Evolutionary conservation across 2,797 vertebrate species (phyloP).

Genomic region (Melanotaenia boesemani): DNA sequence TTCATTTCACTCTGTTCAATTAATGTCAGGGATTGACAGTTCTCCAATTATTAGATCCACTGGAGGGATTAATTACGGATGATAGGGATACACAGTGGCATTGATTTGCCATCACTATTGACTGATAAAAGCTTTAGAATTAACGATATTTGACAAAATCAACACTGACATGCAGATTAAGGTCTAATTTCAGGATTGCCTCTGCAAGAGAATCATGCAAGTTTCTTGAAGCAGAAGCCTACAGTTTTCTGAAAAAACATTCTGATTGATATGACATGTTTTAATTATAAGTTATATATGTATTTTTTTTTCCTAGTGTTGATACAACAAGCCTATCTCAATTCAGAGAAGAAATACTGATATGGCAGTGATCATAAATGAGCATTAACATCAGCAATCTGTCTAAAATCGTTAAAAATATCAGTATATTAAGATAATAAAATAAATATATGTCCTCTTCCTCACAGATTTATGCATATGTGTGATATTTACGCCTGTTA

Average conservation of each 20-base stretch:
- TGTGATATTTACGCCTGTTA: neutral
- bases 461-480: too few species aligned
- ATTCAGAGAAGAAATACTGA: neutral
- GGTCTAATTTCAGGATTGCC: neutral
- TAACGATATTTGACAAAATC: neutral
- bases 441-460: neutral
- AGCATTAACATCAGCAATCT: neutral
- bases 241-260: neutral
- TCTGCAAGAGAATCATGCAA: neutral
- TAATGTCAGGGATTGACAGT: neutral
- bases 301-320: neutral
- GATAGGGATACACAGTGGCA: neutral
- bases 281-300: neutral
- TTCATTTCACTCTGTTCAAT: too few species aligned
- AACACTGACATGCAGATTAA: neutral
- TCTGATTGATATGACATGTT: neutral
- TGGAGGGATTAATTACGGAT: neutral
- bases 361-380: too few species aligned
- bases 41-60: slow-evolving; percentile 1
- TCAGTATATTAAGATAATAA: neutral
- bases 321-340: neutral
- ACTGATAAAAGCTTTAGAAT: neutral
- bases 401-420: neutral
- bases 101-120: neutral
- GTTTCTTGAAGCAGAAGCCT: neutral